These are phyloP conservation scores for Anoura caudifer DNA, from an alignment of 2,113 vertebrate species.

Conservation along the genomic window DNA sequence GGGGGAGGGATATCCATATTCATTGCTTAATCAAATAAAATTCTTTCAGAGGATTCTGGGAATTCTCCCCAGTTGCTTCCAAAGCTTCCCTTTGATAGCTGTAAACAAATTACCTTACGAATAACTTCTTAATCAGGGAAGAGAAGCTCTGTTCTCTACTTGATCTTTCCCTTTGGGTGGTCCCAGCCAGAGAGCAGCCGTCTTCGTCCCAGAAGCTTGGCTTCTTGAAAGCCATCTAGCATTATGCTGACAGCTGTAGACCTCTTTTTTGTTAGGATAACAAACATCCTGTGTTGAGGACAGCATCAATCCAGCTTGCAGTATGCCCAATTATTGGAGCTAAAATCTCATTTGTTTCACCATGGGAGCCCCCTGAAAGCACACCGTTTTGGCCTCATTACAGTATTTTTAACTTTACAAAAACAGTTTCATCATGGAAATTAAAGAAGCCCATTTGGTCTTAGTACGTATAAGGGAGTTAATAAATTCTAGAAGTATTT, in stretches of 20 bases:
- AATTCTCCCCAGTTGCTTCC: constrained; percentile 80
- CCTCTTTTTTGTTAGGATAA: constrained; percentile 87
- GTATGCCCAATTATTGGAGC: constrained; percentile 89
- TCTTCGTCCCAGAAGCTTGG: constrained; percentile 77
- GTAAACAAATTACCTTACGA: constrained; percentile 86
- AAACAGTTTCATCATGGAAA: constrained; percentile 92
- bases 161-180: constrained; percentile 87
- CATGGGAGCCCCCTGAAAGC: constrained; percentile 85
- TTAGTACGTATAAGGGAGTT: constrained; percentile 79
- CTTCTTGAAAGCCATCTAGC: constrained; percentile 80
- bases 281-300: constrained; percentile 86
- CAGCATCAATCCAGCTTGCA: constrained; percentile 85
- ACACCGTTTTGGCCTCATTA: constrained; percentile 89
- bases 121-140: constrained; percentile 87
- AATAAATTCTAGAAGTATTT: constrained; percentile 84
- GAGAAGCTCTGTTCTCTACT: constrained; percentile 78
- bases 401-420: constrained; percentile 89
- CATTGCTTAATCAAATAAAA: constrained; percentile 84
- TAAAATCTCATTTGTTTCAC: constrained; percentile 91
- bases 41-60: constrained; percentile 81
- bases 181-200: constrained; percentile 80
- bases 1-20: constrained; percentile 81
- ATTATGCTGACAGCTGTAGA: constrained; percentile 86
- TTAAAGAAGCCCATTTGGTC: constrained; percentile 87
- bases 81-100: constrained; percentile 79